phyloP scores from a whole-genome alignment of 2,797 vertebrate genomes.

The Oreonectes daqikongensis region DNA sequence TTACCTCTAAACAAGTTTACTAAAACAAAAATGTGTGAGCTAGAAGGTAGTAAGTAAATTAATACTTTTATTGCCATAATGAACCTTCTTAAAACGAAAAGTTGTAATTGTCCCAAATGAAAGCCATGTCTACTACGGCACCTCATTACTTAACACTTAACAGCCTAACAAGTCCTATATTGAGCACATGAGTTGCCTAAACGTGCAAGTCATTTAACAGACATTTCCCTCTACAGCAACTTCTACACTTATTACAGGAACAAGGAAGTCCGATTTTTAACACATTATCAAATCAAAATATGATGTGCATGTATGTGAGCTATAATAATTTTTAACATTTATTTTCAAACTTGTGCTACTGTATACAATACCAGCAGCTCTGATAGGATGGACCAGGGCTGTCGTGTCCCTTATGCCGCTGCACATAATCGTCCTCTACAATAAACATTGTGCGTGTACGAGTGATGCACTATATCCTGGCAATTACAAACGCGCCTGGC shows the following conservation, averaged over 20 bases:
- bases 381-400: not conserved
- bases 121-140: not conserved
- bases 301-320: not conserved
- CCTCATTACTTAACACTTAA: not conserved
- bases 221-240: not conserved
- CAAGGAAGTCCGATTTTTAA: not conserved
- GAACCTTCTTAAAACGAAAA: not conserved
- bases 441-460: not conserved
- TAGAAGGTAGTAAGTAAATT: too few relatives aligned
- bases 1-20: too few relatives aligned
- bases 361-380: not conserved
- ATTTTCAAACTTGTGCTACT: too few relatives aligned
- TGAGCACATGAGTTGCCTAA: not conserved
- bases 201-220: not conserved
- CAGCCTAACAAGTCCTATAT: not conserved
- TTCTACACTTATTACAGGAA: not conserved
- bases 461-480: not conserved
- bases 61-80: too few relatives aligned
- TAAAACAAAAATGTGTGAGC: too few relatives aligned
- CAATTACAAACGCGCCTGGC: not conserved
- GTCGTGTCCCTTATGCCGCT: not conserved
- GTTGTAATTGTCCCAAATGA: not conserved
- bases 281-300: not conserved
- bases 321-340: not conserved
- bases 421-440: not conserved